These are phyloP conservation scores for Leucopsar rothschildi DNA, from an alignment of 2,113 vertebrate genomes.

Conservation along the genomic window DNA sequence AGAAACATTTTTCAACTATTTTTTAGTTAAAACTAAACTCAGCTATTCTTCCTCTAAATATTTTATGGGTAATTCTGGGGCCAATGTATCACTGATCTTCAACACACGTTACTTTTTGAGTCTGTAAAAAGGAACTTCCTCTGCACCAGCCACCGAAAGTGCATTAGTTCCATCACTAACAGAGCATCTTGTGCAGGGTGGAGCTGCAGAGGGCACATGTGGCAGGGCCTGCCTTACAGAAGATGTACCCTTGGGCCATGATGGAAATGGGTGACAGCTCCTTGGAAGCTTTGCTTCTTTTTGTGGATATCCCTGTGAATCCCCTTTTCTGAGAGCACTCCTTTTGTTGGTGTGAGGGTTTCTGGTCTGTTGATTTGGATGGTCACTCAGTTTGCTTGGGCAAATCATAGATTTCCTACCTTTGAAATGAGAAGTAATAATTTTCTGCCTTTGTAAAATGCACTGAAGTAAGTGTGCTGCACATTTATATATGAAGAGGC, in stretches of 20 bases:
- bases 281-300: not conserved
- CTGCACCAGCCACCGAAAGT: not conserved
- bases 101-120: not conserved
- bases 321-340: not conserved
- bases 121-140: not conserved
- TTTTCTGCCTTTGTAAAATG: slow-evolving; percentile 25
- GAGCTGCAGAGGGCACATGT: rapidly evolving
- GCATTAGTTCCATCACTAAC: not conserved
- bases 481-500: not conserved
- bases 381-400: not conserved
- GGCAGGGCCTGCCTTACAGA: not conserved
- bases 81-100: not conserved
- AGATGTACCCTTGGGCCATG: rapidly evolving
- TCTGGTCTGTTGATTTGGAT: not conserved
- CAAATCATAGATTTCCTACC: not conserved
- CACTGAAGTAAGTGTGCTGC: slow-evolving; percentile 18
- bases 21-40: not conserved
- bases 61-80: not conserved
- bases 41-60: not conserved
- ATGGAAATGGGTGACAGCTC: not conserved
- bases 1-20: not conserved
- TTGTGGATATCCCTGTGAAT: not conserved
- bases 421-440: slow-evolving; percentile 19
- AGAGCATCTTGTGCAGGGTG: not conserved
- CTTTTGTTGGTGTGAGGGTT: not conserved